Conservation (phyloP, 2,797 vertebrate species). For the Hafferia zeledoni region DNA sequence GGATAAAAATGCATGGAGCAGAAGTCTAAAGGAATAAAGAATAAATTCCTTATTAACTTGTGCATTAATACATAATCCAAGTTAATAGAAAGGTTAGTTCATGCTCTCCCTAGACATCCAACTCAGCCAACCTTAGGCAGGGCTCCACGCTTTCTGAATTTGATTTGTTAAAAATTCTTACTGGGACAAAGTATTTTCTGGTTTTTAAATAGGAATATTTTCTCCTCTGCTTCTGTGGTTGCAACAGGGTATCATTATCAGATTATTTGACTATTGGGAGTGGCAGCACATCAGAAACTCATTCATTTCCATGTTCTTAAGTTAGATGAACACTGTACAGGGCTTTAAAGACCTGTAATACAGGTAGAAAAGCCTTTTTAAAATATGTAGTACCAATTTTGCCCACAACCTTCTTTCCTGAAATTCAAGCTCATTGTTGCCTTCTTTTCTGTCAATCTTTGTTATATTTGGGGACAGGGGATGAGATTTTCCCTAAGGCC, state of each 20-base stretch:
- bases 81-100: not conserved
- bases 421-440: not conserved
- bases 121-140: not conserved
- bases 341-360: not conserved
- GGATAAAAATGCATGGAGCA: not conserved
- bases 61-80: not conserved
- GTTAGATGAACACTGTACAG: not conserved
- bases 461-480: not conserved
- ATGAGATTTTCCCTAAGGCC: not conserved
- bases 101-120: not conserved
- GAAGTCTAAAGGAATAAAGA: not conserved
- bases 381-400: not conserved
- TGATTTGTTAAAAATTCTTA: not conserved
- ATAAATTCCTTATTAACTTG: not conserved
- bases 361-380: not conserved
- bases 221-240: accelerated
- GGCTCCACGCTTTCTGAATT: not conserved
- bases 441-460: not conserved
- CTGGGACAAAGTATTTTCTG: not conserved
- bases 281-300: not conserved
- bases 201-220: not conserved
- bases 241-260: not conserved
- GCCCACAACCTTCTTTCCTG: not conserved
- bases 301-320: not conserved
- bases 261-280: accelerated